Evolutionary conservation across 2,113 vertebrate species (phyloP).

Genomic region (Gymnobelideus leadbeateri): DNA sequence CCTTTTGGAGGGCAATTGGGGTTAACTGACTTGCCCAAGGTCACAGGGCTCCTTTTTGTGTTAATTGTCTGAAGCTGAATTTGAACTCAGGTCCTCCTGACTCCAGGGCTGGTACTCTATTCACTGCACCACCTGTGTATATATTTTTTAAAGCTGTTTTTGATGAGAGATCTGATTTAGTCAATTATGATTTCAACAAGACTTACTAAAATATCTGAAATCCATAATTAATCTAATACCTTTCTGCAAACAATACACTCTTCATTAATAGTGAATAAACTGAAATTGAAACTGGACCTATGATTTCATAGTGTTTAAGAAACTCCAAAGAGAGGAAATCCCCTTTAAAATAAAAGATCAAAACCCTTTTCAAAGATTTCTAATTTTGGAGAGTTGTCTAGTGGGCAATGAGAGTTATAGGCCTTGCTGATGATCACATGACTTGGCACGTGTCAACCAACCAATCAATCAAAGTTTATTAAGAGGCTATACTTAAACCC

Average conservation of each 20-base stretch:
- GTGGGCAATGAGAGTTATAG: neutral
- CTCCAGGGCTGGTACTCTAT: too few relatives aligned
- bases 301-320: neutral
- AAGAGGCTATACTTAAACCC: neutral
- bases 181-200: neutral
- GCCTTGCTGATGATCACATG: neutral
- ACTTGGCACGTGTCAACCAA: neutral
- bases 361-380: neutral
- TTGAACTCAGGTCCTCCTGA: too few relatives aligned
- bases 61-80: too few relatives aligned
- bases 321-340: neutral
- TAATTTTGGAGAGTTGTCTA: neutral
- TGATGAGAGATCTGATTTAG: neutral
- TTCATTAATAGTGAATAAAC: conserved; percentile 13
- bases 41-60: too few relatives aligned
- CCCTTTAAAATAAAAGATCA: neutral
- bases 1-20: too few relatives aligned
- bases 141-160: neutral
- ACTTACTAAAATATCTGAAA: neutral
- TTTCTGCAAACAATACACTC: neutral
- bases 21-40: too few relatives aligned
- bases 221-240: conserved; percentile 19
- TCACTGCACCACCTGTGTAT: too few relatives aligned
- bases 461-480: neutral
- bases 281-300: conserved; percentile 26